A percentile compares a stretch with the other conserved stretches of the same genome.
phyloP scores from a whole-genome alignment of 2,888 invertebrate species.

The Drosophila aldrichi region DNA sequence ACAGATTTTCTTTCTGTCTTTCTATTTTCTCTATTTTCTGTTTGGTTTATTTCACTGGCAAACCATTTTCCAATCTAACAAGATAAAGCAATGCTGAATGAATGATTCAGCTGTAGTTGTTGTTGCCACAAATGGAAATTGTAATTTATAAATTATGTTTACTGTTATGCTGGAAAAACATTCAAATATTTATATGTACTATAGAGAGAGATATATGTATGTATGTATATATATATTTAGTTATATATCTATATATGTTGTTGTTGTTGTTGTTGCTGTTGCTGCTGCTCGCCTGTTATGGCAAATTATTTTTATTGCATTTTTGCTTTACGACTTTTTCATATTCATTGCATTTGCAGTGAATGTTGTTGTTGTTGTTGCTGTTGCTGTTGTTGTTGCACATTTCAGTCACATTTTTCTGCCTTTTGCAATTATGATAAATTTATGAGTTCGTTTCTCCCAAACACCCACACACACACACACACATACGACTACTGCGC shows the following conservation, averaged over 20 bases:
- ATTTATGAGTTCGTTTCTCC: constrained; percentile 82
- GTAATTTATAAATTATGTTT: constrained; percentile 45
- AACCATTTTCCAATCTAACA: constrained; percentile 56
- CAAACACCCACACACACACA: constrained; percentile 33
- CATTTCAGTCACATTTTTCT: constrained; percentile 75
- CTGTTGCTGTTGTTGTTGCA: constrained; percentile 38
- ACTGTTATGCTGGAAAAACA: constrained; percentile 44
- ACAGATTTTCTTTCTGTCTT: constrained; percentile 50
- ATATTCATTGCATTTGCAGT: constrained; percentile 56
- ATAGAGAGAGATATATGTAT: neutral
- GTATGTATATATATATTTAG: neutral
- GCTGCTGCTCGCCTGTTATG: constrained; percentile 37
- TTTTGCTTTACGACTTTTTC: constrained; percentile 60
- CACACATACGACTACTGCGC: constrained; percentile 33
- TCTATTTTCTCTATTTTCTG: constrained; percentile 1
- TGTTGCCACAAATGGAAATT: constrained; percentile 35
- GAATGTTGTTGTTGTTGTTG: constrained; percentile 18
- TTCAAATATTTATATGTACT: neutral
- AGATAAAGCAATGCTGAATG: constrained; percentile 26
- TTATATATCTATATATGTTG: too few relatives aligned
- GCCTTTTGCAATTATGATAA: constrained; percentile 80
- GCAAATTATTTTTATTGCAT: constrained; percentile 76
- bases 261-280: constrained; percentile 17
- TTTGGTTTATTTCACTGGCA: constrained; percentile 17
- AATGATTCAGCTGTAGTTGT: constrained; percentile 14